Evolutionary conservation across 1,140 invertebrate genomes (phyloP).

Genomic region (Lepidostoma basale): DNA sequence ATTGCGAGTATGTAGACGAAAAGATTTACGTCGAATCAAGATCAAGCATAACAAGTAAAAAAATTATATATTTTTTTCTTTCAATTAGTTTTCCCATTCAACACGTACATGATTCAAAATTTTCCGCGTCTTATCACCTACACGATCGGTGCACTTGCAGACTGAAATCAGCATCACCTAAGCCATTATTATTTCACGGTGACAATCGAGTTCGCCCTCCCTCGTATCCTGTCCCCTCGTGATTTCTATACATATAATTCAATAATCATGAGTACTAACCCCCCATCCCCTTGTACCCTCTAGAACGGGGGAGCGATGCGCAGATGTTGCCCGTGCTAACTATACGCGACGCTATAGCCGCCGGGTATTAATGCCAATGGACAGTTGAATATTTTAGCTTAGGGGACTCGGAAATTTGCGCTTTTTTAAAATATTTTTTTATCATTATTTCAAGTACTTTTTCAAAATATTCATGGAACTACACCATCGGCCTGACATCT

Average conservation of each 20-base stretch:
- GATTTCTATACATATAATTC: slow-evolving; percentile 25
- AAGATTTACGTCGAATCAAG: no score
- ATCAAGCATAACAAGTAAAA: no score
- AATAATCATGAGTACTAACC: slow-evolving; percentile 6
- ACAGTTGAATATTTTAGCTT: not conserved
- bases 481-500: no score
- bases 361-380: not conserved
- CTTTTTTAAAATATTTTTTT: no score
- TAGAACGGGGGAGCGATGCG: not conserved
- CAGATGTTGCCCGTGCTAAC: not conserved
- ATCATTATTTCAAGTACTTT: no score
- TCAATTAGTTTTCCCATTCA: no score
- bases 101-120: no score
- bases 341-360: not conserved
- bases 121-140: no score
- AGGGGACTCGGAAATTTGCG: not conserved
- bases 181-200: slow-evolving; percentile 23
- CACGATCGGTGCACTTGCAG: no score
- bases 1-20: no score
- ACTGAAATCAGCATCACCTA: not conserved
- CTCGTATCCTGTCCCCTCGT: not conserved
- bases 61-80: no score
- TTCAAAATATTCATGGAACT: no score
- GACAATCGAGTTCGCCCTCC: slow-evolving; percentile 4
- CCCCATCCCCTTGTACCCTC: not conserved